Evolutionary conservation across 2,797 vertebrate species (phyloP).

Genomic region (Tympanoctomys barrerae): DNA sequence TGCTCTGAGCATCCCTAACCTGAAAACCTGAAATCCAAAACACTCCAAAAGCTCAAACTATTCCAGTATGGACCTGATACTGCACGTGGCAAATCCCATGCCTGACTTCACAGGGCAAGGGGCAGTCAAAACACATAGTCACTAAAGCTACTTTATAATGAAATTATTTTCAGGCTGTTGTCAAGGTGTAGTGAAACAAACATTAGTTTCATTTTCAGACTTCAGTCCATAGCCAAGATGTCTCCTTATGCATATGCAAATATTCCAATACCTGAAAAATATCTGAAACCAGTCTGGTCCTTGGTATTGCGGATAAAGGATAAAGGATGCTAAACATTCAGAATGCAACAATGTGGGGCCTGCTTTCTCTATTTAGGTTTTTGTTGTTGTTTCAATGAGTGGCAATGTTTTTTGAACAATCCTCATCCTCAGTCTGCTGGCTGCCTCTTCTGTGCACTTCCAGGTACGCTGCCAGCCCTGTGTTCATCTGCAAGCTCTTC

Average conservation of each 20-base stretch:
- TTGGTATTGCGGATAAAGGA: too few species aligned
- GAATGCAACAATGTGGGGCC: too few species aligned
- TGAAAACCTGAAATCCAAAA: not conserved
- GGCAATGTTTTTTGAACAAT: too few species aligned
- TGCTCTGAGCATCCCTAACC: not conserved
- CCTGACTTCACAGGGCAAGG: fast-evolving
- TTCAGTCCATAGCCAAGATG: not conserved
- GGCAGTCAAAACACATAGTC: not conserved
- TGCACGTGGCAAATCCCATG: not conserved
- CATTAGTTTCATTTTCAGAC: not conserved
- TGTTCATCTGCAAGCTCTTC: not conserved
- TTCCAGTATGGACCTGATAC: not conserved
- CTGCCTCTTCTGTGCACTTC: not conserved
- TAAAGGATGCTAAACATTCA: too few species aligned
- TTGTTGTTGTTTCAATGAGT: too few species aligned
- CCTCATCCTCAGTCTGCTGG: too few species aligned
- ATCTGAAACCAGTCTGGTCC: too few species aligned
- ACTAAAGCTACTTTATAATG: not conserved
- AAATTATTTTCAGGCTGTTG: not conserved
- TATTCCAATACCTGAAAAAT: not conserved
- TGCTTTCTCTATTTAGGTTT: too few species aligned
- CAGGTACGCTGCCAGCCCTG: not conserved
- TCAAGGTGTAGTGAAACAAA: not conserved
- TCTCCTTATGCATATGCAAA: not conserved
- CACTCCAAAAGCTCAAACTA: not conserved